Evolutionary conservation across 1,140 invertebrate species (phyloP).

Genomic region (Sinonovacula constricta): DNA sequence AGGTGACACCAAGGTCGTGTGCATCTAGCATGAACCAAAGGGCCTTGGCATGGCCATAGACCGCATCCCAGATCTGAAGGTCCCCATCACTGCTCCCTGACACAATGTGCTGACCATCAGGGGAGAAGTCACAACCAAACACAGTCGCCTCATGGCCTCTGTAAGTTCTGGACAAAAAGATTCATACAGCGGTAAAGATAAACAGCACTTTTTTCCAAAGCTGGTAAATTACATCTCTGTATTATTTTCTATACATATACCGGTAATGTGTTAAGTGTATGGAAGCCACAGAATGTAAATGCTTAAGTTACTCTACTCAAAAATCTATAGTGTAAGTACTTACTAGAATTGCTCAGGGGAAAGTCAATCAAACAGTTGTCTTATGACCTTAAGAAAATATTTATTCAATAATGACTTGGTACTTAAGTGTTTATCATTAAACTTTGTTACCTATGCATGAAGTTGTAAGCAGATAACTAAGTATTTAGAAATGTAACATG

Average conservation of each 20-base stretch:
- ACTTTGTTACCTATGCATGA: too few species aligned
- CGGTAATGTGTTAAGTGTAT: not conserved
- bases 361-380: too few species aligned
- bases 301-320: not conserved
- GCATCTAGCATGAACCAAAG: constrained; percentile 82
- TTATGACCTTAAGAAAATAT: too few species aligned
- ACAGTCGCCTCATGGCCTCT: constrained; percentile 85
- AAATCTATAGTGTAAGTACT: too few species aligned
- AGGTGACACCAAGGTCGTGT: constrained; percentile 87
- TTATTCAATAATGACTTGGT: too few species aligned
- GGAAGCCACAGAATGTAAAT: not conserved
- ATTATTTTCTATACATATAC: not conserved
- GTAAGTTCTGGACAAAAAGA: constrained; percentile 80
- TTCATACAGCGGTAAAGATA: not conserved
- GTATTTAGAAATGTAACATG: too few species aligned
- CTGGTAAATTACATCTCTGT: not conserved
- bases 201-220: not conserved
- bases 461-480: too few species aligned
- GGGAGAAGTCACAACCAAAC: constrained; percentile 83
- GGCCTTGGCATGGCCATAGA: constrained; percentile 77
- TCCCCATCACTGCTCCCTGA: constrained; percentile 85
- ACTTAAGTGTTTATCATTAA: too few species aligned
- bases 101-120: constrained; percentile 84
- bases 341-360: too few species aligned
- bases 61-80: constrained; percentile 83